Evolutionary conservation across 2,113 vertebrate species (phyloP), one percentile per base, ranked within the genome.

Genomic region (Nettapus auritus): DNA sequence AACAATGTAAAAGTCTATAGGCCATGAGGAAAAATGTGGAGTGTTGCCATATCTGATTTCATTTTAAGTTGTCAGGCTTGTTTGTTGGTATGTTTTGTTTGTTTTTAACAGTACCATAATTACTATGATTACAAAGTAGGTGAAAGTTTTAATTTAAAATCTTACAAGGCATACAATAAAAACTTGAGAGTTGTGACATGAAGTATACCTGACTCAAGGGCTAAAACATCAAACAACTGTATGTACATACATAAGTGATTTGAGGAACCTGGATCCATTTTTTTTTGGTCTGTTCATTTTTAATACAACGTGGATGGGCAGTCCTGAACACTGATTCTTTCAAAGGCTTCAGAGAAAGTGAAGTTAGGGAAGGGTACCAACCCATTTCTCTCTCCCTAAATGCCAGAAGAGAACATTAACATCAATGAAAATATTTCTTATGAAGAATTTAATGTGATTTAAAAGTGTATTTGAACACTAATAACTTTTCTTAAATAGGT

Each of bases 401-500:
- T 69, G 59, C 40, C 63, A n/a, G 73, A 82, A 70, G 23, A 34
- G 87, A 88, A 11, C 73, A 75, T 50, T 90, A 53, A 79, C 6
- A 21, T 7, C n/a, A 44, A 88, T 86, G 26, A 83, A 91, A 73
- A 81, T 86, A 81, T 21, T 94, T 70, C 75, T 78, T 68, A 31
- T 13, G 17, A 60, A 66, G 53, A 84, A 46, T 29, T 82, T 83
- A 78, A 36, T 0, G 0, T 69, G 57, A n/a, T 76, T 92, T 87
- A 31, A 82, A 85, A 92, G 44, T 2, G 3, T 50, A 44, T 69
- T 84, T 90, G 84, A 86, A 46, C 8, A 50, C 57, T 92, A 81
- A 88, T 53, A 91, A 78, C 69, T 90, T 96, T 63, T 89, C 69
- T 73, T 82, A 87, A 77, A 75, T 77, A 93, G 60, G 74, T 40